Conservation (phyloP, 2,113 vertebrate genomes). For the Bos javanicus region DNA sequence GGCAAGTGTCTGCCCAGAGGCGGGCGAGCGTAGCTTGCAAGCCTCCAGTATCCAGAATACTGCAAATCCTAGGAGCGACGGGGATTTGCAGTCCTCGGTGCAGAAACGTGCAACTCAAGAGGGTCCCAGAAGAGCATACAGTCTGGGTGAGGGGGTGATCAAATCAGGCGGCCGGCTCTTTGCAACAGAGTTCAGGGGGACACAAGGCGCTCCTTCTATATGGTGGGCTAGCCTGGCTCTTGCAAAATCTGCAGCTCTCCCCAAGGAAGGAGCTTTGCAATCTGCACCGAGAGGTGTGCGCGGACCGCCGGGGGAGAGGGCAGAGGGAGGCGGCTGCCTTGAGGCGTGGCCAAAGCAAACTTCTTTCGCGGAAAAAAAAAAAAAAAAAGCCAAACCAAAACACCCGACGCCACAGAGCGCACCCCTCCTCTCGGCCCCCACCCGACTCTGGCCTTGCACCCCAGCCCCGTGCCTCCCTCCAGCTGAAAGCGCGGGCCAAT, state of each 20-base stretch:
- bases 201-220: constrained; percentile 31
- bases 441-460: constrained; percentile 23
- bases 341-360: constrained; percentile 76
- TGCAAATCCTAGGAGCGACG: constrained; percentile 55
- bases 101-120: constrained; percentile 62
- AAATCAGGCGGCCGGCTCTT: constrained; percentile 30
- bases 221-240: constrained; percentile 57
- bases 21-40: constrained; percentile 46
- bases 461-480: constrained; percentile 58
- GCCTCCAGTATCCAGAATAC: constrained; percentile 52
- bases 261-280: constrained; percentile 61
- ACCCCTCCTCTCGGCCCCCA: constrained; percentile 54
- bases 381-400: constrained; percentile 72
- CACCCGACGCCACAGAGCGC: constrained; percentile 54
- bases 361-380: constrained; percentile 73
- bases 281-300: constrained; percentile 72
- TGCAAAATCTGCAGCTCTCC: constrained; percentile 59
- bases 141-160: constrained; percentile 8
- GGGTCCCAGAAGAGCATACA: constrained; percentile 55
- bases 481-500: constrained; percentile 40
- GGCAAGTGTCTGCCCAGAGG: constrained; percentile 37
- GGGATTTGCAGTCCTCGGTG: constrained; percentile 28
- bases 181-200: constrained; percentile 23
- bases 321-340: constrained; percentile 53
- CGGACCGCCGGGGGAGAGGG: constrained; percentile 51